A percentile compares a stretch with the other conserved stretches of the same genome.
These are phyloP conservation scores for Lysandra coridon DNA, from an alignment of 2,888 invertebrate species.

Conservation along the genomic window DNA sequence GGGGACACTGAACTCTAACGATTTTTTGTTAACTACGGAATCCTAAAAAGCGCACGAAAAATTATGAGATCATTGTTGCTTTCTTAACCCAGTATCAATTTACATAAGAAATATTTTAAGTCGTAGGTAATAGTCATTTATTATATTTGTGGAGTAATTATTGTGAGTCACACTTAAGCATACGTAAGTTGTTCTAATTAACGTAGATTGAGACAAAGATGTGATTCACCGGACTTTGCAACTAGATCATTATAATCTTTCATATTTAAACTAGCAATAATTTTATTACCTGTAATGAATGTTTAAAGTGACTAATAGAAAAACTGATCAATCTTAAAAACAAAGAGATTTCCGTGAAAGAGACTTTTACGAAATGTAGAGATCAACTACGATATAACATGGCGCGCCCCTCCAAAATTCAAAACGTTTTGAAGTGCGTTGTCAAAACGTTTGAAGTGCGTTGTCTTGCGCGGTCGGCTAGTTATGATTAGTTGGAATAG, in stretches of 20 bases:
- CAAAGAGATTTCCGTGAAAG: no score
- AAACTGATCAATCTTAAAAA: not conserved
- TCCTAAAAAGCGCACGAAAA: no score
- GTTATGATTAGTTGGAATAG: no score
- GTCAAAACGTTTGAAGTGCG: no score
- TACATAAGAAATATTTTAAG: not conserved
- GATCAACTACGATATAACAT: no score
- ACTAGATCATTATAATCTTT: not conserved
- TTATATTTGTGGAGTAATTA: slow-evolving; percentile 8
- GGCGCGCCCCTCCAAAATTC: no score
- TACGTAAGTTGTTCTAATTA: slow-evolving; percentile 2
- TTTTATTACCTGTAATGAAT: not conserved
- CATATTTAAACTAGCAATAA: not conserved
- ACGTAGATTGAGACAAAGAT: slow-evolving; percentile 1
- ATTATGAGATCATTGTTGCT: not conserved
- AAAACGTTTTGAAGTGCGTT: no score
- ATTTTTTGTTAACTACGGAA: no score
- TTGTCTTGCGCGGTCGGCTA: no score
- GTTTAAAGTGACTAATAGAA: not conserved
- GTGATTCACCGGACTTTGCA: slow-evolving; percentile 11
- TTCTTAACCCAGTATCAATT: not conserved
- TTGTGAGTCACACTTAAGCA: slow-evolving; percentile 18
- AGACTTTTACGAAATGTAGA: no score
- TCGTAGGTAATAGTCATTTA: not conserved
- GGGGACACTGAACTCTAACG: no score